These are phyloP conservation scores for Cryptotis parvus DNA, from an alignment of 2,113 vertebrate species.

Conservation along the genomic window DNA sequence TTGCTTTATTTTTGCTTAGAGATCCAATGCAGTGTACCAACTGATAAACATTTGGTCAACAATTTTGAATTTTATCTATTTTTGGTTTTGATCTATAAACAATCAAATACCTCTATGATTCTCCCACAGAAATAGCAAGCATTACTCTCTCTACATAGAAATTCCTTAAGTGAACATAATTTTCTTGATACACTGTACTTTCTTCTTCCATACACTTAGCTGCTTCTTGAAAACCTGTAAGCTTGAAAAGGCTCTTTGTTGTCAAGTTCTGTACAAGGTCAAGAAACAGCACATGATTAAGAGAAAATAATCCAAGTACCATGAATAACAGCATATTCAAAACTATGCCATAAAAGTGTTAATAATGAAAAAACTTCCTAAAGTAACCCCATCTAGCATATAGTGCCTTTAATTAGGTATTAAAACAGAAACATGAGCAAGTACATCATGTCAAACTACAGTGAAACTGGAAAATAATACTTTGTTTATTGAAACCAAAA, in stretches of 20 bases:
- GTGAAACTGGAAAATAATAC: constrained; percentile 34
- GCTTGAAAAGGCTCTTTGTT: constrained; percentile 19
- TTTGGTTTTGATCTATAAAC: constrained; percentile 32
- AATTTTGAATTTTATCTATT: constrained; percentile 11
- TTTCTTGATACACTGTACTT: neutral
- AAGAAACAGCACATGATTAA: neutral
- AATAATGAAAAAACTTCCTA: neutral
- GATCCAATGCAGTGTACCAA: neutral
- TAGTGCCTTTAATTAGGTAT: neutral
- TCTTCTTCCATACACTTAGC: neutral
- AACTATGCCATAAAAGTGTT: constrained; percentile 34
- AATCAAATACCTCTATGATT: neutral
- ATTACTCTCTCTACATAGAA: neutral
- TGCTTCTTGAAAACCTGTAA: neutral
- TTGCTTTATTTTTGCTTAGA: constrained; percentile 30
- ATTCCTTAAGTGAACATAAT: neutral
- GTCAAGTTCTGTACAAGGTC: neutral
- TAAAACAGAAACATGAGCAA: neutral
- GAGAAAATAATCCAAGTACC: constrained; percentile 14
- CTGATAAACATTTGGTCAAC: neutral
- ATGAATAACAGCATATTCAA: neutral
- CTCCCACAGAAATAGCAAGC: neutral
- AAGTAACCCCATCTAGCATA: neutral
- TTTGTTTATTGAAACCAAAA: constrained; percentile 2
- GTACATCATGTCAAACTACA: constrained; percentile 2